These are phyloP conservation scores for Sinhomidia bicolor DNA, from an alignment of 2,888 invertebrate species.

Conservation along the genomic window DNA sequence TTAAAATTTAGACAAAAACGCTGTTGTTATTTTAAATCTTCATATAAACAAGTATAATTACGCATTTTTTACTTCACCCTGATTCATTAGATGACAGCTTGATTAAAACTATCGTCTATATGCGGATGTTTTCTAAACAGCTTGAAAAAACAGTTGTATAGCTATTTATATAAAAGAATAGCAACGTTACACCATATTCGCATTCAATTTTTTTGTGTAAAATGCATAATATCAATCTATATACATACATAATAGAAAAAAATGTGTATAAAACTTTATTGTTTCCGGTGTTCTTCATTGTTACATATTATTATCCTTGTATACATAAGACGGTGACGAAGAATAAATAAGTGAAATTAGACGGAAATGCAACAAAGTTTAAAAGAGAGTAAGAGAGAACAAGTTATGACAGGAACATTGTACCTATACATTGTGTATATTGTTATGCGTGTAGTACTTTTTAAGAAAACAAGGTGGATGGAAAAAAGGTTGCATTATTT, in stretches of 20 bases:
- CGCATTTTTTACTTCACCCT: background rate
- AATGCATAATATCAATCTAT: background rate
- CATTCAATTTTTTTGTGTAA: background rate
- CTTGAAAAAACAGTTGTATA: too few relatives aligned
- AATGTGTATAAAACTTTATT: background rate
- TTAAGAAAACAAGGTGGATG: too few relatives aligned
- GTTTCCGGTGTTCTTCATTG: slow-evolving; percentile 21
- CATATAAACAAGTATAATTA: too few relatives aligned
- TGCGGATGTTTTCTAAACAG: background rate
- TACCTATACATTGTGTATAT: too few relatives aligned
- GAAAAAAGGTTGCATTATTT: too few relatives aligned
- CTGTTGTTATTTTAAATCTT: background rate
- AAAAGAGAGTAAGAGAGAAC: background rate
- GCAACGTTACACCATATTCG: background rate
- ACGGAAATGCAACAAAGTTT: background rate
- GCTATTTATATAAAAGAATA: too few relatives aligned
- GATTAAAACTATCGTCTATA: slow-evolving; percentile 1
- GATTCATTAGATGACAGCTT: background rate
- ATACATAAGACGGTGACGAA: background rate
- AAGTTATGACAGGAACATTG: too few relatives aligned
- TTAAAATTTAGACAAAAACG: background rate
- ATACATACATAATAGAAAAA: background rate
- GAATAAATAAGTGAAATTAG: slow-evolving; percentile 31
- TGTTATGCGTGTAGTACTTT: too few relatives aligned
- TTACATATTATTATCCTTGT: background rate